phyloP scores from a whole-genome alignment of 2,113 vertebrate genomes.

The Ceyx melanurus region DNA sequence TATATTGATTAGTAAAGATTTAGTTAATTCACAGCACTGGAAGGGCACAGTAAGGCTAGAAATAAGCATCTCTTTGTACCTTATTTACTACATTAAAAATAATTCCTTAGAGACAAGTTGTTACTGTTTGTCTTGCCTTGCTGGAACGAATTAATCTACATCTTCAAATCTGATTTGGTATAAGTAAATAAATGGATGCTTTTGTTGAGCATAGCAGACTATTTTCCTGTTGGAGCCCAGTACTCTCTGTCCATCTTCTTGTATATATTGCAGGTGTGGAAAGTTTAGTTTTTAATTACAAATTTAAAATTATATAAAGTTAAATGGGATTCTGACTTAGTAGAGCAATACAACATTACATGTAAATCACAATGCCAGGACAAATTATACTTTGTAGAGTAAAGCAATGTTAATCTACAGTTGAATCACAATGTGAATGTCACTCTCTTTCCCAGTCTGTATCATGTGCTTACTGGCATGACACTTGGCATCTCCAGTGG shows the following conservation, averaged over 20 bases:
- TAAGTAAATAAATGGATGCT: background rate
- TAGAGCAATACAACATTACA: background rate
- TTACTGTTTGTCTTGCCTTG: background rate
- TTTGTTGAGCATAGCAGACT: background rate
- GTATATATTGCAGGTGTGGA: background rate
- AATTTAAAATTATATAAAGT: background rate
- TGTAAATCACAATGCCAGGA: background rate
- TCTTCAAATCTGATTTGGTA: background rate
- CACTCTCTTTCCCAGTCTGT: background rate
- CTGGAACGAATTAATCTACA: background rate
- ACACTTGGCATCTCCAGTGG: background rate
- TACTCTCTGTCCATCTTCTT: background rate
- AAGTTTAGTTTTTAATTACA: background rate
- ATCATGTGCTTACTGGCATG: background rate
- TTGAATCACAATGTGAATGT: background rate
- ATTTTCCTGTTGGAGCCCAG: background rate
- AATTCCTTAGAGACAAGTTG: background rate
- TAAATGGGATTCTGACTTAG: background rate
- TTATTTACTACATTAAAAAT: background rate
- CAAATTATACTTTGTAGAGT: background rate
- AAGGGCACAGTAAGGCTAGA: background rate
- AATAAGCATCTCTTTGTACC: background rate
- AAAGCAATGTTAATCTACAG: background rate
- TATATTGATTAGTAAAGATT: conserved; percentile 18
- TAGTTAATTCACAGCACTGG: background rate